These are phyloP conservation scores for Crocidura indochinensis DNA, from an alignment of 2,797 vertebrate genomes.

Conservation along the genomic window DNA sequence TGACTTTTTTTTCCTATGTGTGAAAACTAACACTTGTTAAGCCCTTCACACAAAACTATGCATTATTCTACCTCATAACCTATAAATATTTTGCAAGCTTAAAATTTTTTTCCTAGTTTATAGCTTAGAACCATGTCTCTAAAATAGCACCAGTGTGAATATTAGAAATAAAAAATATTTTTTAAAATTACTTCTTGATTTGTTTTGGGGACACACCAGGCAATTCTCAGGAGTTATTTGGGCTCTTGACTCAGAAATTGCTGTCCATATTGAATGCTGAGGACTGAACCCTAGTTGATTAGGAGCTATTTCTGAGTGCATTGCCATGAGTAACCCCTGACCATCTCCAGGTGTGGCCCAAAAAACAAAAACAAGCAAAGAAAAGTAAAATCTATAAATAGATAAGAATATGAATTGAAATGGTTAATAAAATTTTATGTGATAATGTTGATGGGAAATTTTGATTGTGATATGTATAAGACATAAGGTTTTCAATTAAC, in stretches of 20 bases:
- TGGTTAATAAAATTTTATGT: background rate
- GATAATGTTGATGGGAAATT: background rate
- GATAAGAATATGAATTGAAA: background rate
- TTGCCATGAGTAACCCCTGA: too few species aligned
- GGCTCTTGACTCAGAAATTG: too few species aligned
- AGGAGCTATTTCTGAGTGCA: too few species aligned
- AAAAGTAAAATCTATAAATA: background rate
- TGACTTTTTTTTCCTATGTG: background rate
- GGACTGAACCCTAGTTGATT: too few species aligned
- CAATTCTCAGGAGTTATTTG: too few species aligned
- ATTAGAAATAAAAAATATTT: background rate
- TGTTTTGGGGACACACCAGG: too few species aligned
- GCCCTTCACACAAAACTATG: background rate
- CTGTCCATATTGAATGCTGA: too few species aligned
- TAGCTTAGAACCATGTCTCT: background rate
- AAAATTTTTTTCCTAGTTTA: constrained; percentile 11
- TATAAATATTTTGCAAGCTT: constrained; percentile 39
- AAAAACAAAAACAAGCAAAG: too few species aligned
- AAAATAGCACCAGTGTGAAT: background rate
- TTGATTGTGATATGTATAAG: too few species aligned
- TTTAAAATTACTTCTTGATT: too few species aligned
- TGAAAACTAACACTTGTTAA: background rate
- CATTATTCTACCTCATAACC: background rate
- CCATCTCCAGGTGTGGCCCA: too few species aligned
- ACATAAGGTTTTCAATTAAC: too few species aligned